Percentiles rank a stretch among this genome's conserved stretches.
These are phyloP conservation scores for Conus betulinus DNA, from an alignment of 1,140 invertebrate species.

Conservation along the genomic window DNA sequence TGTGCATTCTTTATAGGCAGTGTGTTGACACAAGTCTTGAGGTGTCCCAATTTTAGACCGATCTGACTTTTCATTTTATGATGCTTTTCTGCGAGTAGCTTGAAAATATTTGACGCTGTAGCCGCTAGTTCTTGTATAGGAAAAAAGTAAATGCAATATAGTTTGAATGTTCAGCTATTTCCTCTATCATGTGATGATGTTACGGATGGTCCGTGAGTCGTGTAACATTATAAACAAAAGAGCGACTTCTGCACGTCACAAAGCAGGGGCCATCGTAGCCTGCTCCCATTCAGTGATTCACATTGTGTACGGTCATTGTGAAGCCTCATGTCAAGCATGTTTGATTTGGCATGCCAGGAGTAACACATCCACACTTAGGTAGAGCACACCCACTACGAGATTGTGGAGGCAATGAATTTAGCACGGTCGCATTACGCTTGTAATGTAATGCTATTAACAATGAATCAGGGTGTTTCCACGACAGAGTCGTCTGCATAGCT, in stretches of 20 bases:
- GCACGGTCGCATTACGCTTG: no score
- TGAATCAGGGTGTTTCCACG: no score
- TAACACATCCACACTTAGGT: neutral
- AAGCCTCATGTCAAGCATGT: neutral
- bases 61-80: constrained; percentile 19
- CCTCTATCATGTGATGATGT: neutral
- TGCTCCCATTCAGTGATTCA: neutral
- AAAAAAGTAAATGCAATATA: neutral
- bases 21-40: constrained; percentile 8
- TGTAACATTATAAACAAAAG: neutral
- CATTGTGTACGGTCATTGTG: neutral
- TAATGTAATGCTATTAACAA: no score
- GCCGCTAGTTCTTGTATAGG: neutral
- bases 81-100: neutral
- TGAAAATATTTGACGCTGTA: neutral
- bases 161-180: neutral
- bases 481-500: no score
- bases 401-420: no score
- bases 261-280: constrained; percentile 3
- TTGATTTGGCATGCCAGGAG: constrained; percentile 16
- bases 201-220: neutral
- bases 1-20: constrained; percentile 10
- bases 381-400: no score
- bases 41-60: constrained; percentile 15
- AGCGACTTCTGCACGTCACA: neutral